These are phyloP conservation scores for Echiichthys vipera DNA, from an alignment of 2,797 vertebrate species.

Conservation along the genomic window DNA sequence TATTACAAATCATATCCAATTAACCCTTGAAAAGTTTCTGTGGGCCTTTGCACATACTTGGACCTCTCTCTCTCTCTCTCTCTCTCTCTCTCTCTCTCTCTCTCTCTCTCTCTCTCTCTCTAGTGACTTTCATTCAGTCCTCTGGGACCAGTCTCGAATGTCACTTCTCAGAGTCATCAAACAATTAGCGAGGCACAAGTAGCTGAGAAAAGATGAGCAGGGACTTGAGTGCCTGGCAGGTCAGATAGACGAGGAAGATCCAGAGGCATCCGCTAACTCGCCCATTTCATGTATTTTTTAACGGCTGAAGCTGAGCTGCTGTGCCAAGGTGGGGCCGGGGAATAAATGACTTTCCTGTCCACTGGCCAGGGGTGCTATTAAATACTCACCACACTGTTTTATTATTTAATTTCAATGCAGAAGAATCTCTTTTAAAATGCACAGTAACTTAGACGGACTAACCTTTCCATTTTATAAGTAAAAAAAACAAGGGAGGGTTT, in stretches of 20 bases:
- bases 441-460: background rate
- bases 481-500: background rate
- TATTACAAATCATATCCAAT: background rate
- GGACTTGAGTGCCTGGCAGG: constrained; percentile 55
- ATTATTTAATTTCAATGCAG: background rate
- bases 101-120: constrained; percentile 31
- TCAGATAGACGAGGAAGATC: constrained; percentile 20
- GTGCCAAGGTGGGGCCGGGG: background rate
- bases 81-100: background rate
- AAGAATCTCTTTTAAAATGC: background rate
- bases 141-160: constrained; percentile 50
- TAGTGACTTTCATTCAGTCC: constrained; percentile 45
- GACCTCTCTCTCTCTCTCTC: too few relatives aligned
- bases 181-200: constrained; percentile 49
- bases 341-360: constrained; percentile 4
- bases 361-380: background rate
- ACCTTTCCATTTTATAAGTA: background rate
- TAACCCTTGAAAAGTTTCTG: background rate
- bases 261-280: constrained; percentile 20
- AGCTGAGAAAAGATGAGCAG: constrained; percentile 54
- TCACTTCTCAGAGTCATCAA: constrained; percentile 56
- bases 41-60: background rate
- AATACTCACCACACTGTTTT: background rate
- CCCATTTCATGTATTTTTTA: constrained; percentile 62
- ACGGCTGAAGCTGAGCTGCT: constrained; percentile 34